phyloP scores from a whole-genome alignment of 2,113 vertebrate species.

The Numida meleagris region DNA sequence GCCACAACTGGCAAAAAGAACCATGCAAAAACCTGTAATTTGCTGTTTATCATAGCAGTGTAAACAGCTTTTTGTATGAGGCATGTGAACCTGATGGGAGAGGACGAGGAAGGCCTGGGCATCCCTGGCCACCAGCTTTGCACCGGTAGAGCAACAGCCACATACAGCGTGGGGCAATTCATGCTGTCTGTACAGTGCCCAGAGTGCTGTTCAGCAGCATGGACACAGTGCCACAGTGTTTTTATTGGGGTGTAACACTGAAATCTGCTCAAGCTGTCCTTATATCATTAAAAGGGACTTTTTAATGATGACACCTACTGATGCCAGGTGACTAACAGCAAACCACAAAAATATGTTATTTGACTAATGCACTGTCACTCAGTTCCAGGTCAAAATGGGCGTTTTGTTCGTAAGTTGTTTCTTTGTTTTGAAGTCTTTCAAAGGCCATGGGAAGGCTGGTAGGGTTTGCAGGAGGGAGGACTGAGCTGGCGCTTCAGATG shows the following conservation, averaged over 20 bases:
- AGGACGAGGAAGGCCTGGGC: not conserved
- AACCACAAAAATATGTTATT: accelerated
- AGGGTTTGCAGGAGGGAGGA: not conserved
- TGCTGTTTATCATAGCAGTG: not conserved
- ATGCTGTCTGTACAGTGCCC: accelerated
- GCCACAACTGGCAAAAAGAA: not conserved
- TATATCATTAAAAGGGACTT: not conserved
- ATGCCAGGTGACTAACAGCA: not conserved
- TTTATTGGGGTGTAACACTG: not conserved
- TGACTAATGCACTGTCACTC: not conserved
- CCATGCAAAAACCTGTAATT: not conserved
- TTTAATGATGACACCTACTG: not conserved
- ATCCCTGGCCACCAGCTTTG: accelerated
- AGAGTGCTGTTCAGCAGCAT: accelerated
- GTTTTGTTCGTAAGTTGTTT: not conserved
- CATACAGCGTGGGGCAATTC: accelerated
- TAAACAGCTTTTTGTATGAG: not conserved
- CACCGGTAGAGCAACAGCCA: not conserved
- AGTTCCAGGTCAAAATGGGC: not conserved
- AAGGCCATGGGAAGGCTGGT: not conserved
- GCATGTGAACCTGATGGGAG: not conserved
- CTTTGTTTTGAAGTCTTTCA: not conserved
- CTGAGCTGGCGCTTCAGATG: not conserved
- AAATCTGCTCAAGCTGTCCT: not conserved
- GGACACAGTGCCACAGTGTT: not conserved